Conservation (phyloP, 2,888 invertebrate genomes). For the Epistrophe grossulariae region DNA sequence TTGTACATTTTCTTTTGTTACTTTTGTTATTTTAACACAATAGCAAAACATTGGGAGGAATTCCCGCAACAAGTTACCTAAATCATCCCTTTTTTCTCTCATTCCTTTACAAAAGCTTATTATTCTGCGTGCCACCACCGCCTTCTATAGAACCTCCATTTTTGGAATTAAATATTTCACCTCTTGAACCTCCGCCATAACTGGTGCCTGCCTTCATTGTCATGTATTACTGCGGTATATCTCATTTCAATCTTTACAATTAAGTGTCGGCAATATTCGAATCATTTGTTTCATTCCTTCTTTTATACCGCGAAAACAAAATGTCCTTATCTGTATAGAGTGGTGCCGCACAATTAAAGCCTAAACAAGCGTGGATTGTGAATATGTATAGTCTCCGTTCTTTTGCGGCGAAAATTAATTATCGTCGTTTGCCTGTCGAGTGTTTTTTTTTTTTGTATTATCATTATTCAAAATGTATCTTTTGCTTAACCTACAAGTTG, state of each 20-base stretch:
- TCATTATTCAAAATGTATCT: conserved; percentile 6
- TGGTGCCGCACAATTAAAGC: conserved; percentile 56
- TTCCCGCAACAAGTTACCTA: conserved; percentile 32
- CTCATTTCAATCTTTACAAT: conserved; percentile 58
- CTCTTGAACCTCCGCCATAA: conserved; percentile 9
- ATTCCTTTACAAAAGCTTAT: not conserved
- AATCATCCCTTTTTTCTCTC: not conserved
- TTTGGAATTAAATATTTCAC: not conserved
- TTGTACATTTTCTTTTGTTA: conserved; percentile 1
- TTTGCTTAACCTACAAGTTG: conserved; percentile 10
- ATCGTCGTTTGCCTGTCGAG: conserved; percentile 49
- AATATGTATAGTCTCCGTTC: conserved; percentile 29
- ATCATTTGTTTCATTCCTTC: conserved; percentile 56
- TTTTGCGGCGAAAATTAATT: conserved; percentile 61
- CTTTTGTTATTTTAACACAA: conserved; percentile 20
- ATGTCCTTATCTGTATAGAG: conserved; percentile 57
- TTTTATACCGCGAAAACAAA: conserved; percentile 36
- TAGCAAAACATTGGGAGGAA: not conserved
- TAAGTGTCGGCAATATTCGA: conserved; percentile 58
- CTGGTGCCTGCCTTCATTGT: not conserved
- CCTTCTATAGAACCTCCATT: not conserved
- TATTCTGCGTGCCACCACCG: not conserved
- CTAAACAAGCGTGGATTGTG: conserved; percentile 43
- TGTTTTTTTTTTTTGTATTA: conserved; percentile 2
- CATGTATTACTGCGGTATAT: not conserved